phyloP scores from a whole-genome alignment of 2,113 vertebrate genomes.

The Paratilapia polleni region DNA sequence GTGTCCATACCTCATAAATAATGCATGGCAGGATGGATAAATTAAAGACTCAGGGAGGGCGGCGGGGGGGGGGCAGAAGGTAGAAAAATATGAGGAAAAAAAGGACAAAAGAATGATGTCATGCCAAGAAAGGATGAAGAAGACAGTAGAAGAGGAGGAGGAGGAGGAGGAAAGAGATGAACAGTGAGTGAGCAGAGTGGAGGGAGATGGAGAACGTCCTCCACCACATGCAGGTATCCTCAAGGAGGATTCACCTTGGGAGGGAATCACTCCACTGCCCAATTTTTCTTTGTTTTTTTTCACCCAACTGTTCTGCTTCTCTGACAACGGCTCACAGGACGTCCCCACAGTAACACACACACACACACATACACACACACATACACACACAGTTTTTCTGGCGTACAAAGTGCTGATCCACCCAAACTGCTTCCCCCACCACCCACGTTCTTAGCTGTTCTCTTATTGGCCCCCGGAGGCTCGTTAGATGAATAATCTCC shows the following conservation, averaged over 20 bases:
- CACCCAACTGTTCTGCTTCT: neutral
- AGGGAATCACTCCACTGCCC: neutral
- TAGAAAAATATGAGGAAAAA: neutral
- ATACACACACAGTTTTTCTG: neutral
- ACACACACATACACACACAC: neutral
- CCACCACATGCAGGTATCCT: slow-evolving; percentile 19
- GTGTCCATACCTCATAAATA: slow-evolving; percentile 16
- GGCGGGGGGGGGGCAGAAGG: too few relatives aligned
- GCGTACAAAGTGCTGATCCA: slow-evolving; percentile 29
- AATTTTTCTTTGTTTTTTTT: neutral
- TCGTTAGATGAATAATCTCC: slow-evolving; percentile 9
- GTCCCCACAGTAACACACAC: neutral
- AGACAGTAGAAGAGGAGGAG: neutral
- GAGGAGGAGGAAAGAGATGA: neutral
- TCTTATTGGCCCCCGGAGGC: slow-evolving; percentile 5
- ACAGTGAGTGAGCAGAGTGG: neutral
- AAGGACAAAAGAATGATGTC: neutral
- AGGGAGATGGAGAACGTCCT: slow-evolving; percentile 5
- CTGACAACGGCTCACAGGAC: slow-evolving; percentile 1
- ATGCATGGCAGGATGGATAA: neutral
- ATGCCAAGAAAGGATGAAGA: neutral
- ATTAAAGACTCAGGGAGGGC: neutral
- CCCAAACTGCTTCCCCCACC: neutral
- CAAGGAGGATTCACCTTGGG: slow-evolving; percentile 23
- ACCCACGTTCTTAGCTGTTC: neutral